Conservation (phyloP, 1,140 invertebrate species). For the Steinernema feltiae region DNA sequence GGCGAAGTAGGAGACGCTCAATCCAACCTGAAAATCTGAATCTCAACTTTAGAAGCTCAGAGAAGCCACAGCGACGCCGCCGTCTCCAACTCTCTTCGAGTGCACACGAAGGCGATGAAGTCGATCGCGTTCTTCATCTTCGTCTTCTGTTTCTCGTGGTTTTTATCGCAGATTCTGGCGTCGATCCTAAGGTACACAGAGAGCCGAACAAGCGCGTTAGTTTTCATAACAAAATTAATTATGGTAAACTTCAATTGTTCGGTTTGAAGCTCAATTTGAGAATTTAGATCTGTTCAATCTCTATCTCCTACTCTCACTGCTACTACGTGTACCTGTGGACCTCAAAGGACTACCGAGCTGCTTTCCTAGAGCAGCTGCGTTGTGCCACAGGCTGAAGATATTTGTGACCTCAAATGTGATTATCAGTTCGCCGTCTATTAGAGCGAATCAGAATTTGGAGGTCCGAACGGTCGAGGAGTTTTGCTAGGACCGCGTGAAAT, state of each 20-base stretch:
- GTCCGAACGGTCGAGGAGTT: background rate
- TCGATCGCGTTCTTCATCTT: background rate
- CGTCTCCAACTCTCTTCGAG: background rate
- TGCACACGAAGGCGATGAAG: background rate
- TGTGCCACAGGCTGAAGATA: background rate
- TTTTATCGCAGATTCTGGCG: background rate
- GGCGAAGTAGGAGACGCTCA: background rate
- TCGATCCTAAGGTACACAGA: background rate
- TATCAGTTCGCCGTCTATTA: background rate
- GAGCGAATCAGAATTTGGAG: background rate
- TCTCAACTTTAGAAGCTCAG: background rate
- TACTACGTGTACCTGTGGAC: background rate
- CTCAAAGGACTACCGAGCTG: background rate
- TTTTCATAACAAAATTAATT: background rate
- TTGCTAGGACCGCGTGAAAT: background rate
- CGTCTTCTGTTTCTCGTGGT: background rate
- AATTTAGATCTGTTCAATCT: background rate
- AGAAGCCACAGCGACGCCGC: background rate
- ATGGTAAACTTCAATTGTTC: background rate
- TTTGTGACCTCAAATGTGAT: background rate
- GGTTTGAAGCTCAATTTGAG: background rate
- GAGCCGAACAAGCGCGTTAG: background rate
- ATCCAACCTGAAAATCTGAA: background rate
- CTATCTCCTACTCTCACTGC: conserved; percentile 7
- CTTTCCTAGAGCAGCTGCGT: background rate